Percentiles rank a stretch among this genome's conserved stretches.
These are phyloP conservation scores for Oophaga pumilio DNA, from an alignment of 2,113 vertebrate genomes.

Conservation along the genomic window DNA sequence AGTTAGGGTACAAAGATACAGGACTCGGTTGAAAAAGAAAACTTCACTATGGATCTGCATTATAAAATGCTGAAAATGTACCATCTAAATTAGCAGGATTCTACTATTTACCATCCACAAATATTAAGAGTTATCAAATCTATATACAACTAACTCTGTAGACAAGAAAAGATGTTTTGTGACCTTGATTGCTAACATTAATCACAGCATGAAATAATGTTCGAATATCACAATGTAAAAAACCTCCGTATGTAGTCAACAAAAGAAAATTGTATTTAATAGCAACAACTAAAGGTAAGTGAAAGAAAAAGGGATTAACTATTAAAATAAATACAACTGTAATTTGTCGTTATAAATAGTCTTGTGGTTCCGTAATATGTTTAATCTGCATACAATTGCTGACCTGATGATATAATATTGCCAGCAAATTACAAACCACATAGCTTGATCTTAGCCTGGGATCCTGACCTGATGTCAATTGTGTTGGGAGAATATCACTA, in stretches of 20 bases:
- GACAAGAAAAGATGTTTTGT: constrained; percentile 11
- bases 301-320: neutral
- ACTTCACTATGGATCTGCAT: neutral
- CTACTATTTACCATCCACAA: neutral
- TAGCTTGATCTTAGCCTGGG: neutral
- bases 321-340: neutral
- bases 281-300: neutral
- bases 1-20: too few species aligned
- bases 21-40: neutral
- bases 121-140: neutral
- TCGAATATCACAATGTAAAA: constrained; percentile 12
- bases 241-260: neutral
- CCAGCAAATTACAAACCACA: neutral
- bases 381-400: neutral
- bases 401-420: neutral
- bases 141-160: neutral
- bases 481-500: neutral
- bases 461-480: neutral
- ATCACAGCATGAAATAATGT: constrained; percentile 2
- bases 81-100: too few species aligned
- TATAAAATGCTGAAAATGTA: too few species aligned
- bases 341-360: neutral
- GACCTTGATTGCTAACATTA: constrained; percentile 7
- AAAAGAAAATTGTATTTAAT: too few species aligned
- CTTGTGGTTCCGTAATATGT: neutral